A percentile compares a stretch with the other conserved stretches of the same genome.
phyloP scores from a whole-genome alignment of 2,888 invertebrate species.

The Euphydryas editha region DNA sequence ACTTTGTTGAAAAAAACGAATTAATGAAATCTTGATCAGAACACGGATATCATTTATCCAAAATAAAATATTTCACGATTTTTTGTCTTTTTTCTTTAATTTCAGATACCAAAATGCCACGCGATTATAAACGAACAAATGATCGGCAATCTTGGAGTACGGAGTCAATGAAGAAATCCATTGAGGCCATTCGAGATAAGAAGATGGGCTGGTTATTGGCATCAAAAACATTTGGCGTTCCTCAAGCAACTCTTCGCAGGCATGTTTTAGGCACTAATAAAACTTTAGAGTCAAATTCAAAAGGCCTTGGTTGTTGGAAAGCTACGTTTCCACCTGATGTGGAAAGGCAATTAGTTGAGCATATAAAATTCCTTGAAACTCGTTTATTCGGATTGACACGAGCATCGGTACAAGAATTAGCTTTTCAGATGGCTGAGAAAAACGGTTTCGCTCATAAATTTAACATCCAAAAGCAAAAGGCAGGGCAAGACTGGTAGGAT shows the following conservation, averaged over 20 bases:
- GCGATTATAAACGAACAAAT: not conserved
- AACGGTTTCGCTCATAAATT: not conserved
- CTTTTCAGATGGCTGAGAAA: constrained; percentile 2
- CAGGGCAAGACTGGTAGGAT: not conserved
- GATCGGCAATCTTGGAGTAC: constrained; percentile 13
- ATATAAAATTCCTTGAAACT: constrained; percentile 14
- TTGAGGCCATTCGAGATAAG: constrained; percentile 23
- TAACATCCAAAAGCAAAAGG: not conserved
- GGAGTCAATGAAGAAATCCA: constrained; percentile 30
- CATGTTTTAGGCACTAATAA: constrained; percentile 30
- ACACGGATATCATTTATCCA: too few relatives aligned
- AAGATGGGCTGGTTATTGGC: constrained; percentile 36
- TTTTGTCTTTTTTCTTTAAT: too few relatives aligned
- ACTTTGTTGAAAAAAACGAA: too few relatives aligned
- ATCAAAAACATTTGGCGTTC: constrained; percentile 31
- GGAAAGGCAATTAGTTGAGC: constrained; percentile 29
- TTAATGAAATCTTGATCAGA: too few relatives aligned
- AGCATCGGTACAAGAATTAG: not conserved
- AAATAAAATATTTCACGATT: too few relatives aligned
- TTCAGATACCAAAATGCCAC: not conserved
- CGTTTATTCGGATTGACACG: not conserved
- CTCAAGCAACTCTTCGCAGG: constrained; percentile 35
- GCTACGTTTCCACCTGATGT: constrained; percentile 22
- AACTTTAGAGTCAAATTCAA: constrained; percentile 31
- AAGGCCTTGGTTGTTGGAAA: constrained; percentile 25